Percentiles rank a stretch among this genome's conserved stretches.
phyloP scores from a whole-genome alignment of 2,797 vertebrate genomes.

The Nasua narica region DNA sequence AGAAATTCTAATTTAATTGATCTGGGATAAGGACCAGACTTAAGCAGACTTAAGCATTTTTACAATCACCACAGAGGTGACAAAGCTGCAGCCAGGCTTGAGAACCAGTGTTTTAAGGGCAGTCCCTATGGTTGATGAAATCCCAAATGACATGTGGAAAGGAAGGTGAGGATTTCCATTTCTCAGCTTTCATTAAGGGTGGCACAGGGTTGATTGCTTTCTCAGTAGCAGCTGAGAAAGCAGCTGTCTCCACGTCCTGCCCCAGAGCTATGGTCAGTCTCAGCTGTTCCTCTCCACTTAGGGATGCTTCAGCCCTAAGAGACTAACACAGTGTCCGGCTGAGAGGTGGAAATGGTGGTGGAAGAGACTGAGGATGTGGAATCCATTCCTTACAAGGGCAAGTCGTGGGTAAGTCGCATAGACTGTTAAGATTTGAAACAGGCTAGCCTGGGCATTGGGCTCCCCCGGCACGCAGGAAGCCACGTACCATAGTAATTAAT shows the following conservation, averaged over 20 bases:
- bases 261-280: neutral
- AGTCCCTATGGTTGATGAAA: neutral
- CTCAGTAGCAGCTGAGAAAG: neutral
- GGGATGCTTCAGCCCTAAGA: neutral
- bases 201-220: neutral
- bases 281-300: neutral
- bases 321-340: neutral
- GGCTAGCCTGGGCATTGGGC: neutral
- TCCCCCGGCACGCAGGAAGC: neutral
- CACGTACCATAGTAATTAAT: neutral
- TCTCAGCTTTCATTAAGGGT: neutral
- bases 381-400: neutral
- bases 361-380: neutral
- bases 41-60: neutral
- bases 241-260: neutral
- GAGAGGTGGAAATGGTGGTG: neutral
- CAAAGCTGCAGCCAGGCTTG: neutral
- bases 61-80: neutral
- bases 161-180: neutral
- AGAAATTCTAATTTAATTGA: slow-evolving; percentile 1
- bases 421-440: neutral
- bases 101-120: neutral
- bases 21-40: neutral
- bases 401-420: neutral
- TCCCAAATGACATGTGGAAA: neutral